phyloP scores from a whole-genome alignment of 2,797 vertebrate genomes.

The Notolepis coatsorum region DNA sequence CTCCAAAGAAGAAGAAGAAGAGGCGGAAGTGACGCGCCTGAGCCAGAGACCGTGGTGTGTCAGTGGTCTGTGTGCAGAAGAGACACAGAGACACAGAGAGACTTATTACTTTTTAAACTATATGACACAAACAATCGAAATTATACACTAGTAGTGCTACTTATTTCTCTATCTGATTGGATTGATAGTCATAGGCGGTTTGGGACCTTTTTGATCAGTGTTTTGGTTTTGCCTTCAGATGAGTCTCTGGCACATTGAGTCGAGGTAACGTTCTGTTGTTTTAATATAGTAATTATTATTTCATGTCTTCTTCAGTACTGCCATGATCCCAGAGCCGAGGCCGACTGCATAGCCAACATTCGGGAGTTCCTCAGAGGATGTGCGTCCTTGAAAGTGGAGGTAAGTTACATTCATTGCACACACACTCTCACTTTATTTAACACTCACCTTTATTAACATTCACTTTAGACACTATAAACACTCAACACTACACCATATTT shows the following conservation, averaged over 20 bases:
- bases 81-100: conserved; percentile 44
- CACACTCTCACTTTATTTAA: no score
- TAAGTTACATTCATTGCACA: no score
- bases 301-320: conserved; percentile 82
- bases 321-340: conserved; percentile 90
- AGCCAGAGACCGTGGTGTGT: no score
- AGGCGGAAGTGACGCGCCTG: no score
- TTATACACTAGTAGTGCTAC: neutral
- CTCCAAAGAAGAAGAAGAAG: no score
- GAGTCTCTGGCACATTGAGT: conserved; percentile 19
- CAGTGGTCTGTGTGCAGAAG: conserved; percentile 58
- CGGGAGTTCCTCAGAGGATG: conserved; percentile 94
- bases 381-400: conserved; percentile 90
- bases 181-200: neutral
- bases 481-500: no score
- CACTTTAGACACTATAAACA: no score
- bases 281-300: conserved; percentile 64
- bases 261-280: conserved; percentile 49
- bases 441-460: no score
- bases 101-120: conserved; percentile 55
- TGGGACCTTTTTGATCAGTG: neutral
- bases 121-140: neutral
- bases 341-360: conserved; percentile 90
- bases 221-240: conserved; percentile 19
- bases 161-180: neutral